These are phyloP conservation scores for Allophyes oxyacanthae DNA, from an alignment of 2,888 invertebrate genomes.

Conservation along the genomic window DNA sequence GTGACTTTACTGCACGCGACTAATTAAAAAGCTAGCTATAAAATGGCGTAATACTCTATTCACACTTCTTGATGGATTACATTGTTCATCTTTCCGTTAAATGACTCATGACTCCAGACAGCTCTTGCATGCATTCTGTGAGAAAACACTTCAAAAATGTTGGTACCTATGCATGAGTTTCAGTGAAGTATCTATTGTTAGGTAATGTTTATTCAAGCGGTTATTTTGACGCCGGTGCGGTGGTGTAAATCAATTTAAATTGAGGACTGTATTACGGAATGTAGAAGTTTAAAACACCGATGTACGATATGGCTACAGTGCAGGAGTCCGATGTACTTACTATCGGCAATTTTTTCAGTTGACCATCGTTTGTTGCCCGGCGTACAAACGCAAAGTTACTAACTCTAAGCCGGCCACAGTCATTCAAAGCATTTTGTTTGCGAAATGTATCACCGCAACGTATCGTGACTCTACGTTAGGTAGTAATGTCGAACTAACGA, in stretches of 20 bases:
- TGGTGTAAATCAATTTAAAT: conserved; percentile 32
- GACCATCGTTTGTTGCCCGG: no score
- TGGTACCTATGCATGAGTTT: conserved; percentile 6
- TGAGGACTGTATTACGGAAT: no score
- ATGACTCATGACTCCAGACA: conserved; percentile 7
- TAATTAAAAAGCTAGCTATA: conserved; percentile 31
- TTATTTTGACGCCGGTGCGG: conserved; percentile 20
- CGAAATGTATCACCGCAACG: no score
- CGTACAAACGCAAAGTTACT: no score
- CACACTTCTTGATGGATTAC: conserved; percentile 10
- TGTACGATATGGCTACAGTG: no score
- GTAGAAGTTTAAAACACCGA: no score
- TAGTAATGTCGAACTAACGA: no score
- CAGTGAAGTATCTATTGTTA: conserved; percentile 37
- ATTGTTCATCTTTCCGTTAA: conserved; percentile 12
- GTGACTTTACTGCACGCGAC: conserved; percentile 20
- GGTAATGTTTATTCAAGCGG: conserved; percentile 19
- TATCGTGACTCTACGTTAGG: no score
- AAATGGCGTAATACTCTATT: conserved; percentile 1
- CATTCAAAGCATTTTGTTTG: no score
- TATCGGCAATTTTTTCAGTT: no score
- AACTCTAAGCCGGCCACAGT: no score
- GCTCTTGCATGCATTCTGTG: conserved; percentile 15
- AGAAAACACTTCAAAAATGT: conserved; percentile 22
- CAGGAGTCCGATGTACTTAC: no score